Evolutionary conservation across 2,888 invertebrate species (phyloP), one percentile per base, ranked within the genome.

Genomic region (Catocala nupta): DNA sequence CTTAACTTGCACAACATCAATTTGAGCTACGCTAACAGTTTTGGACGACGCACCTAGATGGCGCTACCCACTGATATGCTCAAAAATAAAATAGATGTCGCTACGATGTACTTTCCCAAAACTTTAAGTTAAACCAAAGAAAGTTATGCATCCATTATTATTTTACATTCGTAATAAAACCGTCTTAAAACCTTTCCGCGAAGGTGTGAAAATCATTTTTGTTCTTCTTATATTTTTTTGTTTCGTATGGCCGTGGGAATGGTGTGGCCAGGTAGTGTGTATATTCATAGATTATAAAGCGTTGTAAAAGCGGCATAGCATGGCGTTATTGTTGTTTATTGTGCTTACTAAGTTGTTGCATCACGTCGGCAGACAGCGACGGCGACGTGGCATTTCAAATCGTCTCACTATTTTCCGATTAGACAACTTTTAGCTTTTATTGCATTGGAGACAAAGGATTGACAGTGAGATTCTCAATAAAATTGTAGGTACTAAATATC

Each of bases 121-220:
- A 72, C 65, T 59, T 71, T 66, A 56, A 59, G 52, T 59, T 58
- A 59, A 73, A 68, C 64, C 68, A 80, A 87, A 86, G 89, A 90
- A 90, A 89, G 90, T 89, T 86, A 80, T 80, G 81, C 79, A 80
- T 86, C 83, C 86, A 90, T 91, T 88, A 90, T 90, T 90, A 91
- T 88, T 92, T 92, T 89, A 91, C 88, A 90, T 84, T 85, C 85
- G 83, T 87, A 90, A 90, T 90, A 91, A 91, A 91, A 89, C 80
- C 83, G 79, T 84, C 79, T 84, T 84, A 85, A 88, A 88, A 86
- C 85, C 89, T 89, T 90, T 89, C 90, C 86, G 87, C 88, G 89
- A 89, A 93, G 93, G 94, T 93, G 94, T 93, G 92, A 93, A 93
- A 93, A 92, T 92, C 70, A 91, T 91, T 92, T 91, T 90, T 88